These are phyloP conservation scores for Nomada ruficornis DNA, from an alignment of 2,888 invertebrate species.

Conservation along the genomic window DNA sequence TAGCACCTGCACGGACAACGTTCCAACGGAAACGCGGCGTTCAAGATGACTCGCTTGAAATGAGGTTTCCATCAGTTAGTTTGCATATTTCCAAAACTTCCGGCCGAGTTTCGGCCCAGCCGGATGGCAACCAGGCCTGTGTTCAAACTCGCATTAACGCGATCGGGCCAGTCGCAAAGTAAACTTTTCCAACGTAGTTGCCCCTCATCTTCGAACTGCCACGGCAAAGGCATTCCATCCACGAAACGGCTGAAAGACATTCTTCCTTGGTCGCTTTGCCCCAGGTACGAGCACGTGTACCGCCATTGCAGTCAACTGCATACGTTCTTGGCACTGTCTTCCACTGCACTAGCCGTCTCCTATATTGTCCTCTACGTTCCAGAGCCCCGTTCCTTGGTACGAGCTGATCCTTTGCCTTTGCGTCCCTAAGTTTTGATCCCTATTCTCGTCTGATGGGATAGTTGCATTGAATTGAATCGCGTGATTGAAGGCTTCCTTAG, in stretches of 20 bases:
- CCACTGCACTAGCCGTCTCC: not conserved
- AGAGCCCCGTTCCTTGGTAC: not conserved
- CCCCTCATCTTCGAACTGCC: constrained; percentile 56
- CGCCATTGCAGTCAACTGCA: not conserved
- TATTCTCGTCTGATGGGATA: not conserved
- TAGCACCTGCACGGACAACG: constrained; percentile 48
- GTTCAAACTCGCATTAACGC: constrained; percentile 71
- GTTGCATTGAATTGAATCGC: not conserved
- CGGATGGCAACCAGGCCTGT: constrained; percentile 46
- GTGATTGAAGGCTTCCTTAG: not conserved
- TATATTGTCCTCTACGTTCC: not conserved
- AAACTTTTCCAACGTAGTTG: constrained; percentile 56
- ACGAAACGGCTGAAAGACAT: constrained; percentile 10
- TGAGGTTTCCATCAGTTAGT: constrained; percentile 73
- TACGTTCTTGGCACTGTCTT: constrained; percentile 11
- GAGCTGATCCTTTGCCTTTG: not conserved
- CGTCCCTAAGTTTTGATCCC: not conserved
- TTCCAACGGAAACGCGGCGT: constrained; percentile 27
- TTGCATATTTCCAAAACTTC: constrained; percentile 69
- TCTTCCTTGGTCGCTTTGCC: constrained; percentile 14
- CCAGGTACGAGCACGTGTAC: constrained; percentile 1
- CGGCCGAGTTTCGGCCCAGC: constrained; percentile 49
- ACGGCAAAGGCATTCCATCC: constrained; percentile 42
- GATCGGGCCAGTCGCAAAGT: constrained; percentile 54
- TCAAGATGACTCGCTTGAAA: constrained; percentile 62